Percentiles rank a stretch among this genome's conserved stretches.
Conservation (phyloP, 1,140 invertebrate species). For the silkworm (Bombyx mori) region ASM3026992v2 NC_085117.1:1807501-1808000, state of each 20-base stretch:
- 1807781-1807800: constrained; percentile 3
- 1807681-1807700: neutral
- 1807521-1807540: constrained; percentile 23
- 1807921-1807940: no score
- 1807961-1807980: no score
- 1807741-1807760: no score
- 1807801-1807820: constrained; percentile 1
- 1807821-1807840: neutral
- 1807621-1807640: neutral
- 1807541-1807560: constrained; percentile 30
- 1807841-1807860: neutral
- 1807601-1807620: neutral
- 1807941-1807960: no score
- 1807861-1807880: no score
- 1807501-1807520: constrained; percentile 17
- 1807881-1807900: no score
- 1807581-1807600: constrained; percentile 2
- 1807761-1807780: neutral
- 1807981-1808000: no score
- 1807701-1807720: no score
- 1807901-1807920: no score
- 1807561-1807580: constrained; percentile 13
- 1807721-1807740: no score
- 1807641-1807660: neutral
- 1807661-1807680: neutral